Evolutionary conservation across 1,140 invertebrate genomes (phyloP).

Genomic region (Diabrotica undecimpunctata): DNA sequence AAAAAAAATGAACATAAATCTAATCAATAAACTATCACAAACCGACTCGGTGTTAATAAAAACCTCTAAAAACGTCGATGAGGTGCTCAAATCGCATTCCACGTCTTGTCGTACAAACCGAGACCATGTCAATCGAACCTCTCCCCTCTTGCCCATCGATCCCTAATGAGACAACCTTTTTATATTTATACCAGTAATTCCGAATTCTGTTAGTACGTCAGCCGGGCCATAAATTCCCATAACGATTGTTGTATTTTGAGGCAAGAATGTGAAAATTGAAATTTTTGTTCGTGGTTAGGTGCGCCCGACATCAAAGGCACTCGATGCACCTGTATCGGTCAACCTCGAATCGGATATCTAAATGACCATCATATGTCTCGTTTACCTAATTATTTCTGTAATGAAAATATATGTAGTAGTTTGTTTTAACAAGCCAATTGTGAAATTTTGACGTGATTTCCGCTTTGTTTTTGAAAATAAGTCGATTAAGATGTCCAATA

Average conservation of each 20-base stretch:
- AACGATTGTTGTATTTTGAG: not conserved
- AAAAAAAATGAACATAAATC: no score
- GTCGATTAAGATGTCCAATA: no score
- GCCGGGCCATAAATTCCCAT: not conserved
- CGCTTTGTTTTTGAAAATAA: not conserved
- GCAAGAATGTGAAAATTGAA: conserved; percentile 2
- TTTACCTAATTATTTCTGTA: not conserved
- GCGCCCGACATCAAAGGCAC: not conserved
- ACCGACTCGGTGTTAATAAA: no score
- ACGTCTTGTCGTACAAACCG: no score
- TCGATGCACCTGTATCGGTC: not conserved
- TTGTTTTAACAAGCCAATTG: not conserved
- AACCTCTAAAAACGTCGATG: no score
- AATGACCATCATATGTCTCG: not conserved
- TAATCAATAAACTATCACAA: no score
- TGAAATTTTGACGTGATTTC: not conserved
- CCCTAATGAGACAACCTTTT: no score
- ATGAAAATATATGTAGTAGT: not conserved
- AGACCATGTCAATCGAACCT: no score
- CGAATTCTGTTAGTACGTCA: not conserved
- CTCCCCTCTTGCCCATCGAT: no score
- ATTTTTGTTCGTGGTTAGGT: not conserved
- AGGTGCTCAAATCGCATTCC: no score
- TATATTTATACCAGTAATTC: no score
- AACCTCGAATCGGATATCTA: not conserved